These are phyloP conservation scores for Lacerta agilis DNA, from an alignment of 2,797 vertebrate genomes.

Conservation along the genomic window DNA sequence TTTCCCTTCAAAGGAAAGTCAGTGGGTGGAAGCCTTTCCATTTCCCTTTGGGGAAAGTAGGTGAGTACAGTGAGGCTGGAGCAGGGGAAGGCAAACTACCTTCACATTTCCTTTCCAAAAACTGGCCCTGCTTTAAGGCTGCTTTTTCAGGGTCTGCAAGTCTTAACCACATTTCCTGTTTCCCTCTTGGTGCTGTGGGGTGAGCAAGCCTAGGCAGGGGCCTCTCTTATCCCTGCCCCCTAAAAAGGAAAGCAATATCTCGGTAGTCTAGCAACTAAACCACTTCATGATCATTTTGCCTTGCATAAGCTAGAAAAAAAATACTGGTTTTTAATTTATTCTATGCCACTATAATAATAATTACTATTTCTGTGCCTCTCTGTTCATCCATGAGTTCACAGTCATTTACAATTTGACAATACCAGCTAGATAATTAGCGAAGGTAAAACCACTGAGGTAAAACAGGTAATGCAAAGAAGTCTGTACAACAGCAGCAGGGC, in stretches of 20 bases:
- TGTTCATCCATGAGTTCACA: not conserved
- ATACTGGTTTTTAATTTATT: not conserved
- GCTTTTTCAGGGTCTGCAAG: not conserved
- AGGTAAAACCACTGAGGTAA: not conserved
- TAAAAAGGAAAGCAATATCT: not conserved
- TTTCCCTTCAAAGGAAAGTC: not conserved
- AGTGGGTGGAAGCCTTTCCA: not conserved
- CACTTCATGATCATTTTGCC: not conserved
- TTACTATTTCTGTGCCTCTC: not conserved
- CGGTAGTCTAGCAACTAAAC: not conserved
- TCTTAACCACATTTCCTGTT: not conserved
- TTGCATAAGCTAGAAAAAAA: not conserved
- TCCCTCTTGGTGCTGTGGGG: not conserved
- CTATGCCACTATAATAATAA: no score
- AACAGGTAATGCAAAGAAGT: not conserved
- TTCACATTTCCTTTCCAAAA: not conserved
- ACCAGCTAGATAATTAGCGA: not conserved
- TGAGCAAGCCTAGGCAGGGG: not conserved
- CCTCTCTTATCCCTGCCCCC: not conserved
- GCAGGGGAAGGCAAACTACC: no score
- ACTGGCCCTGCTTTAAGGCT: not conserved
- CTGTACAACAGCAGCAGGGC: not conserved
- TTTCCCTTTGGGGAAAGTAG: not conserved
- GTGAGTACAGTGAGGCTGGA: not conserved
- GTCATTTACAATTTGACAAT: not conserved